A percentile compares a stretch with the other conserved stretches of the same genome.
Evolutionary conservation across 2,797 vertebrate species (phyloP).

Genomic region (Malacoctenus gilli): DNA sequence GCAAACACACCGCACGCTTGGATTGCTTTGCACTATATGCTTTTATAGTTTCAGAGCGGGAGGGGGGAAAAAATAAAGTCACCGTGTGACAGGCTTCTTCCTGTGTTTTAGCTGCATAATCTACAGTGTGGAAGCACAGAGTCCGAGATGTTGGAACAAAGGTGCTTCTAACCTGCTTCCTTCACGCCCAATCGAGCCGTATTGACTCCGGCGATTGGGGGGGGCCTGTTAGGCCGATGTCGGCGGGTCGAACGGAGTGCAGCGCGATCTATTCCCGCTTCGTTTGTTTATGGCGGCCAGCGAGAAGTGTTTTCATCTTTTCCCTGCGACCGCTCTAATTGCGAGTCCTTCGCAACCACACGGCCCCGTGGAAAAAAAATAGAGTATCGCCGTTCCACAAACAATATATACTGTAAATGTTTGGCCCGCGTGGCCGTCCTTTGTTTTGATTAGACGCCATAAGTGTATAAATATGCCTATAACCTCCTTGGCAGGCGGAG

Average conservation of each 20-base stretch:
- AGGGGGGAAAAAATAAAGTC: no score
- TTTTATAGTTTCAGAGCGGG: slow-evolving; percentile 46
- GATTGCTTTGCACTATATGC: slow-evolving; percentile 62
- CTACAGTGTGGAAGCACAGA: slow-evolving; percentile 50
- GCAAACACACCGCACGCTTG: slow-evolving; percentile 71
- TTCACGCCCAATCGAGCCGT: slow-evolving; percentile 46
- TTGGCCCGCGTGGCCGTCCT: slow-evolving; percentile 49
- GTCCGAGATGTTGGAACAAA: slow-evolving; percentile 51
- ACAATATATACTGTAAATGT: slow-evolving; percentile 66
- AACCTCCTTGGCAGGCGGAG: slow-evolving; percentile 67
- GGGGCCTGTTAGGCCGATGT: slow-evolving; percentile 21
- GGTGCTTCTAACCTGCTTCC: slow-evolving; percentile 33
- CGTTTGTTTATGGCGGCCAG: slow-evolving; percentile 40
- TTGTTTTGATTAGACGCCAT: slow-evolving; percentile 70
- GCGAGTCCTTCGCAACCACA: slow-evolving; percentile 13
- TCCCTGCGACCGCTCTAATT: slow-evolving; percentile 43
- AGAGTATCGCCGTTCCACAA: slow-evolving; percentile 69
- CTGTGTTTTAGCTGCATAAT: slow-evolving; percentile 30
- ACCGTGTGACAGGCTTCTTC: slow-evolving; percentile 47
- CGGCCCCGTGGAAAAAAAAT: slow-evolving; percentile 31
- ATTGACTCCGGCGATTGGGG: slow-evolving; percentile 52
- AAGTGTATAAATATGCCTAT: slow-evolving; percentile 75
- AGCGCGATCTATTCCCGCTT: slow-evolving; percentile 22
- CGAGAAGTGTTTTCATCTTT: slow-evolving; percentile 35
- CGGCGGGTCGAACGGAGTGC: slow-evolving; percentile 16